A percentile compares a stretch with the other conserved stretches of the same genome.
phyloP scores from a whole-genome alignment of 2,888 invertebrate species.

The Coleophora flavipennella region DNA sequence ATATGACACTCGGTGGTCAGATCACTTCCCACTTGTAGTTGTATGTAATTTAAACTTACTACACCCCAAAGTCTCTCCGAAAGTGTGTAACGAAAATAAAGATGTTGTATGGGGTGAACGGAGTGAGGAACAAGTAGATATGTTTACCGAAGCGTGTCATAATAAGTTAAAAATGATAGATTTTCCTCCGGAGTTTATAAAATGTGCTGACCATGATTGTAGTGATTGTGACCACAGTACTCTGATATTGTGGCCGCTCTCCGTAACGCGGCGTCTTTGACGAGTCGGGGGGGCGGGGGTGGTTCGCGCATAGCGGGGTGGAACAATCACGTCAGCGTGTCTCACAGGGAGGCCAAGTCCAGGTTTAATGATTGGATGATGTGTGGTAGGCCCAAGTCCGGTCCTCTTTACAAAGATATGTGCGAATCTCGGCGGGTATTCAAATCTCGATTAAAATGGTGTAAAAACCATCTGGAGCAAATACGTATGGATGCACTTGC shows the following conservation, averaged over 20 bases:
- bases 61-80: neutral
- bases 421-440: neutral
- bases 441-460: neutral
- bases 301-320: neutral
- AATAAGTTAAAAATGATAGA: neutral
- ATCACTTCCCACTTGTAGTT: conserved; percentile 3
- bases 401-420: conserved; percentile 2
- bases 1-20: conserved; percentile 2
- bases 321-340: neutral
- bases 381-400: neutral
- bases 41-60: conserved; percentile 2
- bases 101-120: neutral
- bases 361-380: neutral
- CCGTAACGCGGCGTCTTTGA: neutral
- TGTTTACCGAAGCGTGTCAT: neutral
- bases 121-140: neutral
- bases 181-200: neutral
- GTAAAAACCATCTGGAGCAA: neutral
- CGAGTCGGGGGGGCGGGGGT: neutral
- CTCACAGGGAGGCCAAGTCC: neutral
- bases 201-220: neutral
- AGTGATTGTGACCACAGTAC: neutral
- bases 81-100: neutral
- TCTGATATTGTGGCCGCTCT: neutral
- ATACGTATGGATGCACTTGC: conserved; percentile 6